Evolutionary conservation across 2,113 vertebrate species (phyloP).

Genomic region (Pseudorasbora parva): DNA sequence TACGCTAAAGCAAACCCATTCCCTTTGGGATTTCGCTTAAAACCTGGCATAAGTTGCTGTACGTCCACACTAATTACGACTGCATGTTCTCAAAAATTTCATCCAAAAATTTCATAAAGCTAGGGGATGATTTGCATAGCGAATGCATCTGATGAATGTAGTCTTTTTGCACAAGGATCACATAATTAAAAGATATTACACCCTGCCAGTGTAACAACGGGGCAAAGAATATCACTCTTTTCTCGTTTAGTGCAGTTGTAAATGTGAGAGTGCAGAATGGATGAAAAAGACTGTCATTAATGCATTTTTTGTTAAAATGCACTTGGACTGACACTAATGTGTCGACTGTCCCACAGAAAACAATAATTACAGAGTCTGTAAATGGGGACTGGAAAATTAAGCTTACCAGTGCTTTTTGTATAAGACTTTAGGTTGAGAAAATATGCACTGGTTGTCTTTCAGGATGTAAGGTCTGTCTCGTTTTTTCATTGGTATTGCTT

Average conservation of each 20-base stretch:
- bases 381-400: constrained; percentile 4
- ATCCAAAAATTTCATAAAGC: constrained; percentile 50
- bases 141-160: constrained; percentile 21
- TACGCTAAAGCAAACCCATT: constrained; percentile 63
- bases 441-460: constrained; percentile 37
- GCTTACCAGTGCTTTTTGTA: constrained; percentile 19
- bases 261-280: constrained; percentile 23
- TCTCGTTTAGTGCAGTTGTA: constrained; percentile 19
- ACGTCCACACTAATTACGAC: constrained; percentile 67
- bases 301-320: constrained; percentile 3
- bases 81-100: constrained; percentile 55
- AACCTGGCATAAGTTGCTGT: constrained; percentile 64
- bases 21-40: constrained; percentile 61
- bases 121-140: constrained; percentile 47
- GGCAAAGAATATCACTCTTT: constrained; percentile 4
- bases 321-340: neutral
- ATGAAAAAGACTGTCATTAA: constrained; percentile 10
- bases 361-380: neutral
- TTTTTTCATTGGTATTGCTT: constrained; percentile 54
- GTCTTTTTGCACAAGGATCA: neutral
- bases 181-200: constrained; percentile 22
- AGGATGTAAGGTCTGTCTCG: constrained; percentile 10
- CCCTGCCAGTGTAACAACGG: neutral
- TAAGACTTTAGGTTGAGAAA: constrained; percentile 32
- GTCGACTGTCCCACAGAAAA: neutral